Evolutionary conservation across 2,113 vertebrate species (phyloP), one percentile per base, ranked within the genome.

Genomic region (Phylloscopus whistleri): DNA sequence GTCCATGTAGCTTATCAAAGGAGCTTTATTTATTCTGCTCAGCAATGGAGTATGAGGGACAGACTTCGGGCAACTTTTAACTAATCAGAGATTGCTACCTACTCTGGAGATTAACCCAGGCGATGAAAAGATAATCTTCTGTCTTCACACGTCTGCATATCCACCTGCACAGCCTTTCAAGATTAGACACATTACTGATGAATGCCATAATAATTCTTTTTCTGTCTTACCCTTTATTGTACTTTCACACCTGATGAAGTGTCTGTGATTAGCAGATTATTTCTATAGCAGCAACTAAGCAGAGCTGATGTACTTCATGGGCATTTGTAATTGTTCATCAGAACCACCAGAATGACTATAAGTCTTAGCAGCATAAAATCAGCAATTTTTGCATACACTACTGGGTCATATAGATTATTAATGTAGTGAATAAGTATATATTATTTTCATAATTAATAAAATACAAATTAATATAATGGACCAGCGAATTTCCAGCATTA

Each of bases 101-200:
- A 82, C 89, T 95, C 91, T 87, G 67, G 94, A 98, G 97, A 98
- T 96, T 91, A 95, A 82, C 96, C 52, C 69, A 95, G 73, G 84
- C 92, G 83, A 96, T 74, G 82, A 87, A 93, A 95, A 96, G 80
- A 96, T 93, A 90, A 97, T 97, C 82, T 94, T 87, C 88, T 77
- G 52, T 75, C 94, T 85, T 86, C 92, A 84, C 78, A 84, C 92
- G 93, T 96, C 94, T 98, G 87, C 80, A 95, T 96, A 97, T 95
- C 83, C 90, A 97, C 83, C 59, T 86, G 95, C 84, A 97, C 86
- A 95, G 67, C 63, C 90, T 91, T 95, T 97, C 93, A 95, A 89
- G 90, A 94, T 96, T 69, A 94, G 93, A 95, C 72, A 95, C 67
- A 67, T 96, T 96, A 94, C 89, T 95, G 94, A 96, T 74, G 93